Evolutionary conservation across 2,797 vertebrate genomes (phyloP).

Genomic region (Liasis olivaceus): DNA sequence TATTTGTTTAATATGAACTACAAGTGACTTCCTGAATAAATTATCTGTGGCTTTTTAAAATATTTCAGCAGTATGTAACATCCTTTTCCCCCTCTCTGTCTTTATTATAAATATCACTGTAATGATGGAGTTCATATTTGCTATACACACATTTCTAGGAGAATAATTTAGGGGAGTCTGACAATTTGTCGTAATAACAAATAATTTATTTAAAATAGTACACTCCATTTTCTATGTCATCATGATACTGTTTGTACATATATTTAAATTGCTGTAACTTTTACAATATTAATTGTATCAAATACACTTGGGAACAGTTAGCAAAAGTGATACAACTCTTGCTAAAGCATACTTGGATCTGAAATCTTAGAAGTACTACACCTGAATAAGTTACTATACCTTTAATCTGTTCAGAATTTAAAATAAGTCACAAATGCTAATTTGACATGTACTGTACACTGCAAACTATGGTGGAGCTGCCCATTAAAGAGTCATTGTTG

Average conservation of each 20-base stretch:
- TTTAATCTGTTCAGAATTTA: background rate
- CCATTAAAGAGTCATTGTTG: background rate
- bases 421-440: background rate
- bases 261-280: background rate
- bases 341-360: background rate
- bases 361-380: background rate
- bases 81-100: background rate
- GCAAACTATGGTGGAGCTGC: background rate
- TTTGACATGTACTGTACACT: background rate
- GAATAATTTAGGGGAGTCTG: background rate
- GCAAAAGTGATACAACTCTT: background rate
- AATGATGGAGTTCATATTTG: background rate
- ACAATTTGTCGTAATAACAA: background rate
- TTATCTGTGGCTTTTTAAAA: background rate
- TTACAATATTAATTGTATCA: background rate
- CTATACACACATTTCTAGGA: background rate
- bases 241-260: background rate
- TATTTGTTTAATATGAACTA: background rate
- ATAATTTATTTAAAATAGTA: background rate
- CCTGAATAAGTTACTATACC: background rate
- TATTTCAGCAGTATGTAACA: background rate
- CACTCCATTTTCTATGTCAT: background rate
- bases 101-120: background rate
- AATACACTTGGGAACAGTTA: background rate
- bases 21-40: background rate